Evolutionary conservation across 1,140 invertebrate genomes (phyloP), one percentile per base, ranked within the genome.

Genomic region (Tetramorium simillimum): DNA sequence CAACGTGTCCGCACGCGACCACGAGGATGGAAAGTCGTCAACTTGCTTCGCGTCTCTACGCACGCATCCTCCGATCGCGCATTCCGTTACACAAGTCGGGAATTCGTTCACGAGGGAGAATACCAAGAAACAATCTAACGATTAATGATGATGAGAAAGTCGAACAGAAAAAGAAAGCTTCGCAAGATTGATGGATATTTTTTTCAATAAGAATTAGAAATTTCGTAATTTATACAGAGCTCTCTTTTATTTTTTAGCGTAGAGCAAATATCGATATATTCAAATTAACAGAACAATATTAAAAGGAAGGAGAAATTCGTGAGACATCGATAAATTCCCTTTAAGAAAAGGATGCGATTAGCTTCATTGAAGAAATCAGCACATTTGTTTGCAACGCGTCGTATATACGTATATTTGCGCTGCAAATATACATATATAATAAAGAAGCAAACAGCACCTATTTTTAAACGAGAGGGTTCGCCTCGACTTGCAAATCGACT

Each of bases 1-100:
- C 40, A 60, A 65, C 58, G 43, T 51, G 28, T 58, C 65, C 51
- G 80, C 80, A 82, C 80, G 80, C 80, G 80, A 82, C 80, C 51
- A 33, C 33, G 67, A 73, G 53, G 69, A 72, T 73, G 40, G 51
- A 58, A 73, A 82, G 24, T 73, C 51, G 40, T 73, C 40, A 82
- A 72, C 53, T 73, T 60, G 67, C 53, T 82, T 72, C 78, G 51
- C 51, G 40, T 58, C 51, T 82, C 24, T 5, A 28, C 51, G 49
- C 63, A 24, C 46, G 67, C 51, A 70, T 65, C 49, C 21, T 56
- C 58, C 33, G 49, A 43, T 16, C 10, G 24, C 16, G 16, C 16
- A 81, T 81, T 81, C 51, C 65, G 28, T 49, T 14, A 14, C 14
- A 70, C 7, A 16, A 69, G 33, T 56, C 46, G 21, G 70, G 51